Evolutionary conservation across 2,888 invertebrate genomes (phyloP), one percentile per base, ranked within the genome.

Genomic region (Clivina fossor): DNA sequence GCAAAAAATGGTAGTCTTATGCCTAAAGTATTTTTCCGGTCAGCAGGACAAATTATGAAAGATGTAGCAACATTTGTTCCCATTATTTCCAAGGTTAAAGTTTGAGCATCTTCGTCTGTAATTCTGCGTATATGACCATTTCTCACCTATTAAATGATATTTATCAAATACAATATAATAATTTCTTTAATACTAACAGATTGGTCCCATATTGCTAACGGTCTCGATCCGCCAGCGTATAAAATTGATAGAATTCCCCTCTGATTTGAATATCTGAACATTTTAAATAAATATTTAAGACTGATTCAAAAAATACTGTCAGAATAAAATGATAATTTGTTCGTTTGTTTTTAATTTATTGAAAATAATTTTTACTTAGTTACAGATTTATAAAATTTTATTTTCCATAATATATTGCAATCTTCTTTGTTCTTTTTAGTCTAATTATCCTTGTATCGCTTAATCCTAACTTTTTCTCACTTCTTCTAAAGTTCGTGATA

Each of bases 61-160:
- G 94, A 90, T 50, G 97, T 98, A 66, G 93, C 93, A 53, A 98
- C 93, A 78, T 99, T 99, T 58, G 89, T 88, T 44, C 97, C 96
- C 64, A 93, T 83, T 71, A 99, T 88, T 80, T 99, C 98, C 68
- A 98, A 74, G 1, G 96, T 95, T 69, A 95, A 80, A 1, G 95
- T 93, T 74, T 94, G 96, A 61, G 98, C 92, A 66, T 98, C 97
- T 69, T 93, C 92, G 72, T 99, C 98, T 37, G 95, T 86, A 56
- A 97, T 88, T 63, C 94, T 82, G 69, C 93, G 88, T 46, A 96
- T 88, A 68, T 94, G 93, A 3, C 98, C 98, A 79, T 97, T 91
- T 71, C 88, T 80, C 16, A 88, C 88, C 80, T 87, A 55, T 43
- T 32, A 46, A 4, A 24, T 46, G 28, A 51, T 50, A 50, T n/a